phyloP scores from a whole-genome alignment of 92 coral and sea anemone genomes.

The Siderastrea siderea region DNA sequence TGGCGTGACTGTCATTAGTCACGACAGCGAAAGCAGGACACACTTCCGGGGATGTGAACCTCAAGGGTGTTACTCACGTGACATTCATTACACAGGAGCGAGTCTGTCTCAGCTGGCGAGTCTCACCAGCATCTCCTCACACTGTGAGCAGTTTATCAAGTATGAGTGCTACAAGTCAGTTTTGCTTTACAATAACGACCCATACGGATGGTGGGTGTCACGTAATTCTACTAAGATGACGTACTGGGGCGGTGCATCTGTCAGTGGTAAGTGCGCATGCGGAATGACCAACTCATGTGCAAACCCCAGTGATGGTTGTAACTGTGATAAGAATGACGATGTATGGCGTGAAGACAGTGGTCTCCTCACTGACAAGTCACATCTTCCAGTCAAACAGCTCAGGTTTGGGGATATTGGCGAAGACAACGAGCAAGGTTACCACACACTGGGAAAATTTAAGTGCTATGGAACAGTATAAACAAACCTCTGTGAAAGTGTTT shows the following conservation, averaged over 20 bases:
- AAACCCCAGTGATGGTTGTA: conserved; percentile 38
- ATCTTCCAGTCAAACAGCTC: conserved; percentile 74
- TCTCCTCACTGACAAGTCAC: conserved; percentile 68
- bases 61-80: conserved; percentile 20
- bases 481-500: too few species aligned
- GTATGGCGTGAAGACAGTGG: conserved; percentile 81
- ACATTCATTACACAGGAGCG: conserved; percentile 52
- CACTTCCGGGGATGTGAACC: too few species aligned
- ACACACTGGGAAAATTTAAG: too few species aligned
- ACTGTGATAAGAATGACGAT: conserved; percentile 61
- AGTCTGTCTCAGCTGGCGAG: conserved; percentile 59
- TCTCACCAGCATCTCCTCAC: conserved; percentile 50
- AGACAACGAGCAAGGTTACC: too few species aligned
- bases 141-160: conserved; percentile 74
- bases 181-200: background rate
- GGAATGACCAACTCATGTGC: conserved; percentile 54
- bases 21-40: too few species aligned
- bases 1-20: too few species aligned
- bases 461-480: too few species aligned
- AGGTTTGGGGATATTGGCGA: conserved; percentile 49
- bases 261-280: conserved; percentile 72
- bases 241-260: conserved; percentile 38
- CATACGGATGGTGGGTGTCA: conserved; percentile 31
- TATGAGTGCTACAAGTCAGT: conserved; percentile 50
- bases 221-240: conserved; percentile 17